phyloP scores from a whole-genome alignment of 2,113 vertebrate species.

The Hippolais icterina region DNA sequence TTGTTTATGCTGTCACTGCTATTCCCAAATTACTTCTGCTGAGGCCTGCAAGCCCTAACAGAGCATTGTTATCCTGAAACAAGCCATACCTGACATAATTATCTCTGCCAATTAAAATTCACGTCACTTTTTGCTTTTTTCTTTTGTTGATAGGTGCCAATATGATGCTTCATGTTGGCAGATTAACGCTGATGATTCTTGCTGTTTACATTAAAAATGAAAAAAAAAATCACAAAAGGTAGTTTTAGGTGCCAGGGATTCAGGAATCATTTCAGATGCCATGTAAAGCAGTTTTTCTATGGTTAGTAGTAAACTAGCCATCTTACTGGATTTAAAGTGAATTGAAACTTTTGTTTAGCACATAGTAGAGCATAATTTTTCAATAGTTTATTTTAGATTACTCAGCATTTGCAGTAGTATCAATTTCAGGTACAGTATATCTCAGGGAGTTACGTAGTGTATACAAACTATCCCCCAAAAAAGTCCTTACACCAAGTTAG shows the following conservation, averaged over 20 bases:
- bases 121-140: not conserved
- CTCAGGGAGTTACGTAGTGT: not conserved
- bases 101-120: not conserved
- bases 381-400: not conserved
- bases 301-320: not conserved
- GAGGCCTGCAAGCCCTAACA: conserved; percentile 35
- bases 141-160: conserved; percentile 14
- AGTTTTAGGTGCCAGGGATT: not conserved
- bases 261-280: not conserved
- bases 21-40: not conserved
- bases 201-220: conserved; percentile 2
- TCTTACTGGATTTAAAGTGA: not conserved
- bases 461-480: not conserved
- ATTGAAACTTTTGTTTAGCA: not conserved
- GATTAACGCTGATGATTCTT: not conserved
- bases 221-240: not conserved
- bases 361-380: not conserved
- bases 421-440: not conserved
- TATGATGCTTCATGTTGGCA: not conserved
- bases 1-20: conserved; percentile 7
- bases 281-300: not conserved
- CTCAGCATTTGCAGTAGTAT: not conserved
- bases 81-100: conserved; percentile 40
- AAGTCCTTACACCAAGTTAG: not conserved
- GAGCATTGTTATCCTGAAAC: conserved; percentile 24